These are phyloP conservation scores for Orthosia gothica DNA, from an alignment of 2,888 invertebrate genomes.

Conservation along the genomic window DNA sequence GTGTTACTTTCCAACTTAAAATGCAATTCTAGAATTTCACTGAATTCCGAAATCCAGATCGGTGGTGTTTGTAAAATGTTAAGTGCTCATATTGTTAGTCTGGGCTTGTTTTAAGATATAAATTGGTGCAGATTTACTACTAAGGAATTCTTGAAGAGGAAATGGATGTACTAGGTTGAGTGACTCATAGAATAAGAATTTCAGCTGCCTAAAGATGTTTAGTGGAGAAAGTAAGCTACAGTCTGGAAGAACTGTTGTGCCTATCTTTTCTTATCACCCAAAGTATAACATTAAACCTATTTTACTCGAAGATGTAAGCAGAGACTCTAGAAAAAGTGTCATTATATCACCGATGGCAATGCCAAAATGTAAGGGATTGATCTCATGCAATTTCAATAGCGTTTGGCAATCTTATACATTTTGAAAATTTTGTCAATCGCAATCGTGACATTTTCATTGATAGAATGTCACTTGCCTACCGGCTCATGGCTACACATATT, in stretches of 20 bases:
- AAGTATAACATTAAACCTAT: no score
- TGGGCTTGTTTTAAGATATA: constrained; percentile 34
- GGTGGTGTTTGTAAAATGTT: constrained; percentile 49
- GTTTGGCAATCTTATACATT: no score
- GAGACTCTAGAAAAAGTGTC: no score
- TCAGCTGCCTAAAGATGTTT: constrained; percentile 7
- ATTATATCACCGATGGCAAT: no score
- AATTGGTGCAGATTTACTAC: constrained; percentile 29
- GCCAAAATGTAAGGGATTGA: no score
- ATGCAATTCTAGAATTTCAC: constrained; percentile 54
- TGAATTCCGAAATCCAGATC: constrained; percentile 54
- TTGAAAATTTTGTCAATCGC: no score
- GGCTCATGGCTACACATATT: background rate
- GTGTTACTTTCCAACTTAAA: constrained; percentile 53
- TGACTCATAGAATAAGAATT: constrained; percentile 45
- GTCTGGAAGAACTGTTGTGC: background rate
- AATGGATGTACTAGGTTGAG: constrained; percentile 17
- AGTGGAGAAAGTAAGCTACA: constrained; percentile 19
- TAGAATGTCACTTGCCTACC: no score
- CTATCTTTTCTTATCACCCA: background rate
- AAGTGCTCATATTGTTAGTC: constrained; percentile 45
- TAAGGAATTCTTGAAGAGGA: constrained; percentile 6
- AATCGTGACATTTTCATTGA: no score
- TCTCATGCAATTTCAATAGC: no score
- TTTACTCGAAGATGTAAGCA: no score